Conservation (phyloP, 1,140 invertebrate genomes). For the Drosophila parvula region DNA sequence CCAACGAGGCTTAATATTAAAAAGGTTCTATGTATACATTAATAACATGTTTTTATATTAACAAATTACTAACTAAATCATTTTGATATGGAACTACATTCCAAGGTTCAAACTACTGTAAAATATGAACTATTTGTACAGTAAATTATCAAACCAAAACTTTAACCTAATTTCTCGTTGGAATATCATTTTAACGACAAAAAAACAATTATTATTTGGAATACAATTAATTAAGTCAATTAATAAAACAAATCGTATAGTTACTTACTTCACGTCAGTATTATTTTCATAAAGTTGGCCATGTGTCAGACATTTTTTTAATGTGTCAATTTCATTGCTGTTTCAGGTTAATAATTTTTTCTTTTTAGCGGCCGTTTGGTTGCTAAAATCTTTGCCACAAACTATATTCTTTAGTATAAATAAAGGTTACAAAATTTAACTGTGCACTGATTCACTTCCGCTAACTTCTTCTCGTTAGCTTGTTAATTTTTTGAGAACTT, state of each 20-base stretch:
- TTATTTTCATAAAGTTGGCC: conserved; percentile 21
- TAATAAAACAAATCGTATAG: conserved; percentile 8
- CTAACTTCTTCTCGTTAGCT: not conserved
- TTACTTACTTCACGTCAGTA: conserved; percentile 58
- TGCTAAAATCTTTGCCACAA: conserved; percentile 22
- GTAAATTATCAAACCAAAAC: too few relatives aligned
- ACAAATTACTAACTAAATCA: not conserved
- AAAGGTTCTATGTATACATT: not conserved
- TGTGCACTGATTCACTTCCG: conserved; percentile 35
- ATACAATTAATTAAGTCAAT: not conserved
- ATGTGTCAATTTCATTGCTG: conserved; percentile 37
- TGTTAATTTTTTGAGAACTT: conserved; percentile 17
- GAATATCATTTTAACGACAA: not conserved
- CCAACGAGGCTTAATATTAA: not conserved
- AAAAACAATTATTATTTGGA: not conserved
- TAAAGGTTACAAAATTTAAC: conserved; percentile 29
- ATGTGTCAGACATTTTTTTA: conserved; percentile 27
- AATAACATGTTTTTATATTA: not conserved
- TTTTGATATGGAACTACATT: not conserved
- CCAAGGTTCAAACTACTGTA: not conserved
- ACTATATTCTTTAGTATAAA: conserved; percentile 16
- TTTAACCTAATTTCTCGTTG: not conserved
- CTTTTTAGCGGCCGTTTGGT: conserved; percentile 7
- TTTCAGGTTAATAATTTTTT: not conserved
- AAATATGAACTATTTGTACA: not conserved